These are phyloP conservation scores for Hippocampus zosterae DNA, from an alignment of 2,113 vertebrate genomes.

Conservation along the genomic window DNA sequence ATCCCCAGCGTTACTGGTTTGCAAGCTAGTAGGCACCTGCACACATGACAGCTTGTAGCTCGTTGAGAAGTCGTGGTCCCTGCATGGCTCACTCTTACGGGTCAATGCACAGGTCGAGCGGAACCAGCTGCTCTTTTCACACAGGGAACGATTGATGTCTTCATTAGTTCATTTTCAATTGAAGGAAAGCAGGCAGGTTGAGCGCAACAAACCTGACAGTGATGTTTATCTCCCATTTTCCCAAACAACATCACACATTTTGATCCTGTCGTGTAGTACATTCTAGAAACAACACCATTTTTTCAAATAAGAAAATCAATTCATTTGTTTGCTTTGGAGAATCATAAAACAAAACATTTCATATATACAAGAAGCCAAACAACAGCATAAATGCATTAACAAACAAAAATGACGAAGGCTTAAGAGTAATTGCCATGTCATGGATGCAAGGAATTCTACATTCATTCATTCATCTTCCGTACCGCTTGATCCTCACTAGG, in stretches of 20 bases:
- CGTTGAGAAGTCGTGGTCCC: not conserved
- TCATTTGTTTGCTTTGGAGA: too few species aligned
- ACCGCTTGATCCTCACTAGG: too few species aligned
- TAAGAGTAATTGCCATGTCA: too few species aligned
- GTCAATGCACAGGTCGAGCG: not conserved
- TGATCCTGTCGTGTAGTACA: too few species aligned
- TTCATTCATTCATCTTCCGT: too few species aligned
- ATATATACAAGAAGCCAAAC: too few species aligned
- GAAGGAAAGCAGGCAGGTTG: not conserved
- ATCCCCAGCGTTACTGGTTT: not conserved
- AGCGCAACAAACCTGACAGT: not conserved
- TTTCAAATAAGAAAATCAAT: too few species aligned
- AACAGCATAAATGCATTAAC: too few species aligned
- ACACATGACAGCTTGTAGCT: not conserved
- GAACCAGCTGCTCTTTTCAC: constrained; percentile 1
- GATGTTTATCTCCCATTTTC: not conserved
- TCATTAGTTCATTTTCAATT: constrained; percentile 1
- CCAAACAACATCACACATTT: not conserved
- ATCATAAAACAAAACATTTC: too few species aligned
- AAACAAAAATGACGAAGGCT: too few species aligned
- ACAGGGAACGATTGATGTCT: not conserved
- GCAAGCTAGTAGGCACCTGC: not conserved
- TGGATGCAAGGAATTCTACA: too few species aligned
- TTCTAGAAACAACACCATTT: too few species aligned
- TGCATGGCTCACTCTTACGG: not conserved